Evolutionary conservation across 2,113 vertebrate genomes (phyloP).

Genomic region (Taxidea taxus): DNA sequence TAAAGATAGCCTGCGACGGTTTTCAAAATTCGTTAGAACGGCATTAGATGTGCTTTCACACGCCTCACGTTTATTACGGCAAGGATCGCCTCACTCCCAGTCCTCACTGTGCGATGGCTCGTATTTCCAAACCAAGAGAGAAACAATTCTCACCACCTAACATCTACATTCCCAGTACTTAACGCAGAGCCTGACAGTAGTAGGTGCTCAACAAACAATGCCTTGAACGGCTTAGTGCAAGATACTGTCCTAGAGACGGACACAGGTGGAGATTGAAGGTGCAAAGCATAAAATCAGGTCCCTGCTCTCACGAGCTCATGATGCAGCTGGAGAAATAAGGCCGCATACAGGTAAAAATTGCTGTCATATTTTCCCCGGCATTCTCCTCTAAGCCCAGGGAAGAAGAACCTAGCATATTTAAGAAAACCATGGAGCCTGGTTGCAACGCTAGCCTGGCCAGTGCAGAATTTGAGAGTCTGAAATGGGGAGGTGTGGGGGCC

Average conservation of each 20-base stretch:
- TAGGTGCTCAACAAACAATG: background rate
- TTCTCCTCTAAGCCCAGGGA: background rate
- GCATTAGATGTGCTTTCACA: background rate
- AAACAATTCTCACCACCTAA: background rate
- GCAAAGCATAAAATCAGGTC: too few relatives aligned
- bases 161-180: background rate
- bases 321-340: background rate
- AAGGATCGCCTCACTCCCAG: background rate
- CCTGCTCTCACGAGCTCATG: background rate
- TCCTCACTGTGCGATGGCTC: background rate
- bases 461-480: background rate
- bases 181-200: background rate
- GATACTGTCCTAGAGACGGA: background rate
- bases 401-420: background rate
- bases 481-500: fast-evolving
- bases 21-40: slow-evolving; percentile 34
- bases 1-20: background rate
- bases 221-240: background rate
- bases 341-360: background rate
- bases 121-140: background rate
- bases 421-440: background rate
- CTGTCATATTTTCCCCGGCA: background rate
- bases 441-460: background rate
- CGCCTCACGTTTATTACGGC: background rate
- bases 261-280: too few relatives aligned